Base-by-base conservation (phyloP, 2,797 vertebrate genomes). In the Protonibea diacanthus region DNA sequence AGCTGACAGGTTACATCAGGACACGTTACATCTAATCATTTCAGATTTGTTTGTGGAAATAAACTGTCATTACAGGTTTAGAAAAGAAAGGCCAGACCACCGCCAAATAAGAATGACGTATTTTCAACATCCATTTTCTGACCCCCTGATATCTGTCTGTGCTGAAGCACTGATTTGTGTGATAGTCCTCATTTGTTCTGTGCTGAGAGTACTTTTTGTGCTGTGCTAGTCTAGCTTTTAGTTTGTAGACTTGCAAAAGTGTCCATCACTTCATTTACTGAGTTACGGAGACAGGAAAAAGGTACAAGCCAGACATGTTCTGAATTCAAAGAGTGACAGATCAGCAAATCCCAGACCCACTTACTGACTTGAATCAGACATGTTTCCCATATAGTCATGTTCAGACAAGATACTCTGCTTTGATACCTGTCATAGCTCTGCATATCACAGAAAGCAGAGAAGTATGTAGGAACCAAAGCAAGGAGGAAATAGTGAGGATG, bases 381-480 rank as follows among this genome's bases (percentile, higher is more conserved):
- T 23, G 48, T 80, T 84, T 85, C 71, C 76, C 76, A 84, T 86
- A 85, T 45, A 74, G 66, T 87, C 85, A 47, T 91, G 89, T 89
- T 88, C 79, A 83, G 82, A 92, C 85, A 78, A 76, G 82, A 62
- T 72, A 6, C 74, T 81, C 45, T 33, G 78, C 86, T 91, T 85
- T 90, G 86, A 89, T 87, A 79, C 76, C 86, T 90, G 88, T 87
- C 89, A 87, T 57, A 71, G 76, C 61, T 64, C 78, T 71, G 83
- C 87, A 88, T 83, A 71, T 91, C 87, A 89, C 81, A 81, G 70
- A 66, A 74, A 65, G 51, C 69, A 74, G 44, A 21, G 40, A 61
- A 65, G 75, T 73, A 69, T 68, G 68, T 15, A 66, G 27, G 64
- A 75, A 82, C 53, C 42, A 11, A 44, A 82, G 73, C 56, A 72